Base-by-base conservation (phyloP, 2,888 invertebrate species). In the Himalopsyche kuldschensis region DNA sequence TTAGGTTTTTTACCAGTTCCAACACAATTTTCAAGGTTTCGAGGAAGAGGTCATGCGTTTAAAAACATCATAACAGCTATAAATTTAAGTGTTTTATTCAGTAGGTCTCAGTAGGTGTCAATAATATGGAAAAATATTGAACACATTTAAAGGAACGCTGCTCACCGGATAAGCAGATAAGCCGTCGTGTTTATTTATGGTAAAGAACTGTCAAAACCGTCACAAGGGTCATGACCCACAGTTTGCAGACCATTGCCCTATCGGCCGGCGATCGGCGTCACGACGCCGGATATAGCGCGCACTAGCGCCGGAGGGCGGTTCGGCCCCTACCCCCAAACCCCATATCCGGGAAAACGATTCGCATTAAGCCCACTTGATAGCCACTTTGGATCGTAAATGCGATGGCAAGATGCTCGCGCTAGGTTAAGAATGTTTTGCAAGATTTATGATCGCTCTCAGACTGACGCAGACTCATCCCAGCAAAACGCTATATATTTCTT, bases 391-490 rank as follows among this genome's bases (percentile, higher is more conserved):
- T 69, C 69, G 69, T 69, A 69, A 69, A 69, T 69, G 69, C 69
- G 69, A 69, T 69, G 69, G 79, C 55, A 79, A 63, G 79, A 79
- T 79, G 63, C 79, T 63, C 35, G 32, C 55, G 55, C 20, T 17
- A 79, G 35, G 32, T 79, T 79, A 79, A 79, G 79, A 79, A 35
- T 35, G 79, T 31, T 79, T 79, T 63, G 63, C 32, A 32, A 32
- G 79, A 46, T 24, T 79, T 79, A 79, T 79, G 79, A 79, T 63
- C 48, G 79, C 31, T 79, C 35, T 79, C 79, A 79, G 63, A 69
- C 69, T 69, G 69, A 69, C 69, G 20, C 69, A 69, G 69, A 6
- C 69, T 27, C 69, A 69, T 69, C 69, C 69, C 30, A 30, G 69
- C 17, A 30, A 69, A 27, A 69, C 55, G 55, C 55, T 24, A 69